Evolutionary conservation across 53 echinoderm and acorn worm genomes (phyloP).

Genomic region (Apostichopus leukothele): DNA sequence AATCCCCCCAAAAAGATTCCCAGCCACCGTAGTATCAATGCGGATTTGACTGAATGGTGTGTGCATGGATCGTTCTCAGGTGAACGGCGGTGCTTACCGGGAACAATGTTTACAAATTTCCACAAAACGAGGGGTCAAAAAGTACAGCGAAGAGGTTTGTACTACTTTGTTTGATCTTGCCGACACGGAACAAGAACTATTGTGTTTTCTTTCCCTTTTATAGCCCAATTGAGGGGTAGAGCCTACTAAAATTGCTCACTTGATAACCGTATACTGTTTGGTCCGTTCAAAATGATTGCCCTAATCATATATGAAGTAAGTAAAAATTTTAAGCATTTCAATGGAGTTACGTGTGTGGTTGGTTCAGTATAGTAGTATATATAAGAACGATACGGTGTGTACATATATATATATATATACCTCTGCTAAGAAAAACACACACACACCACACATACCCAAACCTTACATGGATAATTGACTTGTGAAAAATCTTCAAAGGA

Average conservation of each 20-base stretch:
- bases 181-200: constrained; percentile 27
- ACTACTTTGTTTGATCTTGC: constrained; percentile 19
- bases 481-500: constrained; percentile 34
- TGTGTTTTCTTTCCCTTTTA: constrained; percentile 31
- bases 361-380: neutral
- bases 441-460: neutral
- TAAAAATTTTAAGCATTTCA: constrained; percentile 27
- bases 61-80: neutral
- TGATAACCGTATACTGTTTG: constrained; percentile 26
- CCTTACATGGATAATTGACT: constrained; percentile 32
- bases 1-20: too few species aligned
- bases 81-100: constrained; percentile 25
- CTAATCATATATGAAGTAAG: constrained; percentile 28
- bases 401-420: too few species aligned
- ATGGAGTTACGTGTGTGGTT: constrained; percentile 38
- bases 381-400: neutral
- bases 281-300: constrained; percentile 13
- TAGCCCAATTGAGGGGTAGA: constrained; percentile 34
- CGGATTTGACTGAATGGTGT: neutral
- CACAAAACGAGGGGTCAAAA: constrained; percentile 16
- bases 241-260: constrained; percentile 12
- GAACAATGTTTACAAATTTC: constrained; percentile 46
- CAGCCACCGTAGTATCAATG: neutral
- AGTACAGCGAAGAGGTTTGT: constrained; percentile 34
- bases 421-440: neutral